Evolutionary conservation across 2,888 invertebrate species (phyloP), one percentile per base, ranked within the genome.

Genomic region (Hofmannophila pseudospretella): DNA sequence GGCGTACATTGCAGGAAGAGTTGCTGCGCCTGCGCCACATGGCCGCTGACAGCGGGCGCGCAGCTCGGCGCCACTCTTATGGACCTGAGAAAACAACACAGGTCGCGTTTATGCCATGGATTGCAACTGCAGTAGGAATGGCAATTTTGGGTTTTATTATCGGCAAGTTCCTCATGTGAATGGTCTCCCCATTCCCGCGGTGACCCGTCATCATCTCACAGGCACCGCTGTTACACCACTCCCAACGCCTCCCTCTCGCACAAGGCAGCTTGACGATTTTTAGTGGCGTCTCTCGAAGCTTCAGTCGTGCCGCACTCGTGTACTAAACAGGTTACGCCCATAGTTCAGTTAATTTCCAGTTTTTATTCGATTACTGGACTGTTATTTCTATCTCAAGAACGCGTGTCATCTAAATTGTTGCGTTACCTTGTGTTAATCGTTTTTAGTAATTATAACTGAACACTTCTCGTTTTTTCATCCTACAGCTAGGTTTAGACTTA

Each of bases 151-250:
- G 94, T 71, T 89, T 94, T 68, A 87, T 94, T 74, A 87, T 94
- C 75, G 94, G 94, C 74, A 94, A 94, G 86, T 93, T 92, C 86
- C 82, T 93, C 81, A 92, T 94, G 88, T 94, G 92, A 94, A 91
- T 88, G 69, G 51, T 42, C 53, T 32, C 42, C 40, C 59, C 58
- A 55, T n/a, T 56, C 49, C 63, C 52, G 63, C 70, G 71, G 63
- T 65, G 63, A 66, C 65, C 63, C 4, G 51, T 54, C 59, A 56
- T 54, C 65, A 50, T 61, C 67, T 64, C 69, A 60, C 68, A 60
- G 58, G 62, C 54, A 65, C 69, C 69, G 72, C 77, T 67, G 63
- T 65, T 59, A 58, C 65, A 65, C 61, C 67, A 71, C 72, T 67
- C 73, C 75, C 72, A 49, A 68, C 50, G 60, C 68, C 58, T 57